Base-by-base conservation (phyloP, 2,113 vertebrate genomes). In the Poeciliopsis retropinna region DNA sequence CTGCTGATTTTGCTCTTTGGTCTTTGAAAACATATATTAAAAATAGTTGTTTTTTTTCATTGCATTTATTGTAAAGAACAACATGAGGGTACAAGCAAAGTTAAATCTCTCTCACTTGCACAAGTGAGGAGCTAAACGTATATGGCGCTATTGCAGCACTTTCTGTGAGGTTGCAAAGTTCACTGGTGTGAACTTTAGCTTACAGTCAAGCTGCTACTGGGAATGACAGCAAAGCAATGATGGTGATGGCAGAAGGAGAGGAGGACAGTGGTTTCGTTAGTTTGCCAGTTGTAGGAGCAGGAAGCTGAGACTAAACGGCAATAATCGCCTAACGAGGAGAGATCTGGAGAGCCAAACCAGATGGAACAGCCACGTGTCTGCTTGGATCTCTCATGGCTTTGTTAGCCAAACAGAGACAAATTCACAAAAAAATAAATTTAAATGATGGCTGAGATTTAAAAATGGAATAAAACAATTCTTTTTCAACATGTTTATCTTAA, bases 241-340 rank as follows among this genome's bases (percentile, higher is more conserved):
- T 54, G 75, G 70, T 71, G 78, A 71, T 44, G 60, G 76, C 86
- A 82, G 89, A 79, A 86, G 83, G 70, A 84, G 86, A 81, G 78
- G 65, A 76, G 81, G 78, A 68, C 84, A 82, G 87, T 76, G 81
- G 83, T 91, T 78, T 64, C 74, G 70, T 90, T 80, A 86, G 86
- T 88, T 84, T 91, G 89, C 85, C 88, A 88, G 85, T 84, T 82
- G 83, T 73, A 82, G 86, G 72, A 88, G 86, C 76, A 34, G 64
- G 83, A 86, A 84, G 81, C 92, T 90, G 90, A 90, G 84, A 88
- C 88, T 83, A 92, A 93, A 85, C 67, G 47, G 78, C 81, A 76
- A 69, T 85, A 92, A 92, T 82, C 85, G 83, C 78, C 74, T 84
- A 89, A 90, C 84, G 83, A 89, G 89, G 73, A 79, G 72, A 70